A percentile compares a stretch with the other conserved stretches of the same genome.
Evolutionary conservation across 1,140 invertebrate species (phyloP).

Genomic region (Ceratosolen fusciceps): DNA sequence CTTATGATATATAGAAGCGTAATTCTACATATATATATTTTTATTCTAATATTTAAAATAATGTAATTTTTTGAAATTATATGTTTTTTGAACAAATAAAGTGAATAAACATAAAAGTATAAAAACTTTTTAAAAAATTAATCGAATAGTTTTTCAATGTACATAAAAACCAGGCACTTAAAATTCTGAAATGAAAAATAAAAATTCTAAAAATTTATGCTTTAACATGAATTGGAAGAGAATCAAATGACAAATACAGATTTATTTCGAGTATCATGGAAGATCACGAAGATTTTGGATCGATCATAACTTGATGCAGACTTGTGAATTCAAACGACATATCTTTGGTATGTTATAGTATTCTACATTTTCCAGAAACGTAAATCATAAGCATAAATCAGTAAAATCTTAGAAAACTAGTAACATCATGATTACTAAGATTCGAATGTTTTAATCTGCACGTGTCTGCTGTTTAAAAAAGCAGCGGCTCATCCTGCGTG

Average conservation of each 20-base stretch:
- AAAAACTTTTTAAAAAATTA: background rate
- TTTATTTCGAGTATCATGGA: background rate
- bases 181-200: background rate
- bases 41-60: too few species aligned
- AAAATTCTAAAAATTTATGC: conserved; percentile 36
- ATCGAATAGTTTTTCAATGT: background rate
- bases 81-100: too few species aligned
- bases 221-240: background rate
- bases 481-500: conserved; percentile 55
- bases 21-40: too few species aligned
- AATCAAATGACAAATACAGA: background rate
- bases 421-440: conserved; percentile 32
- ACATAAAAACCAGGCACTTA: background rate
- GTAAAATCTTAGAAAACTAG: conserved; percentile 50
- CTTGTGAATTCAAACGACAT: conserved; percentile 47
- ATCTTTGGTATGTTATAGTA: conserved; percentile 51
- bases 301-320: conserved; percentile 61
- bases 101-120: background rate
- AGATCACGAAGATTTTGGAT: conserved; percentile 65
- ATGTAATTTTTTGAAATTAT: too few species aligned
- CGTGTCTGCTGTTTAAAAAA: conserved; percentile 51
- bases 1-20: too few species aligned
- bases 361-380: too few species aligned
- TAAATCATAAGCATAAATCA: conserved; percentile 56
- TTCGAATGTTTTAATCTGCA: conserved; percentile 55